Evolutionary conservation across 2,797 vertebrate species (phyloP).

Genomic region (Ispidina lecontei): DNA sequence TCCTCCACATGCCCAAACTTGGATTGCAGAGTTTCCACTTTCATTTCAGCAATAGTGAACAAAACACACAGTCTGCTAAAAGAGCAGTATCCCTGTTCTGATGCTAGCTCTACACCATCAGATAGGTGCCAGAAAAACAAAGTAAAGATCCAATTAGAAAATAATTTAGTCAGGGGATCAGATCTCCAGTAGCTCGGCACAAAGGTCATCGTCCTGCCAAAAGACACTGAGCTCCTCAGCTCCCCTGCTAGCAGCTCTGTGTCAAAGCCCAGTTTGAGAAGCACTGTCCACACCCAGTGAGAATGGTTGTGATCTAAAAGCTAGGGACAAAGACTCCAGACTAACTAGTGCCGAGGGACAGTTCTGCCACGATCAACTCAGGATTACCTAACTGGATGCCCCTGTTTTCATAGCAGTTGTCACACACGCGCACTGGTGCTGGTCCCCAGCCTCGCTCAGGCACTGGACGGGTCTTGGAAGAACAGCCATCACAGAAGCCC

Average conservation of each 20-base stretch:
- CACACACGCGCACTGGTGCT: slow-evolving; percentile 92
- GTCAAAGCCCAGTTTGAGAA: neutral
- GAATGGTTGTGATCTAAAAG: neutral
- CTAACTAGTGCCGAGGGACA: neutral
- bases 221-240: neutral
- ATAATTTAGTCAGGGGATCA: neutral
- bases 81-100: neutral
- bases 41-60: neutral
- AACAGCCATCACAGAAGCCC: slow-evolving; percentile 95
- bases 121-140: neutral
- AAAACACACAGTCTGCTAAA: neutral
- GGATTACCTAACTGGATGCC: slow-evolving; percentile 81
- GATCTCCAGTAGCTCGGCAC: neutral
- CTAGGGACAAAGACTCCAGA: neutral
- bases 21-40: neutral
- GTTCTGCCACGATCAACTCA: neutral
- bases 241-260: neutral
- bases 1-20: neutral
- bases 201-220: neutral
- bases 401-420: slow-evolving; percentile 87
- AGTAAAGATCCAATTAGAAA: neutral
- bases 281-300: neutral
- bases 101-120: neutral
- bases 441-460: slow-evolving; percentile 97
- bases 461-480: slow-evolving; percentile 91